A percentile compares a stretch with the other conserved stretches of the same genome.
These are phyloP conservation scores for Brachyopa scutellaris DNA, from an alignment of 2,888 invertebrate species.

Conservation along the genomic window DNA sequence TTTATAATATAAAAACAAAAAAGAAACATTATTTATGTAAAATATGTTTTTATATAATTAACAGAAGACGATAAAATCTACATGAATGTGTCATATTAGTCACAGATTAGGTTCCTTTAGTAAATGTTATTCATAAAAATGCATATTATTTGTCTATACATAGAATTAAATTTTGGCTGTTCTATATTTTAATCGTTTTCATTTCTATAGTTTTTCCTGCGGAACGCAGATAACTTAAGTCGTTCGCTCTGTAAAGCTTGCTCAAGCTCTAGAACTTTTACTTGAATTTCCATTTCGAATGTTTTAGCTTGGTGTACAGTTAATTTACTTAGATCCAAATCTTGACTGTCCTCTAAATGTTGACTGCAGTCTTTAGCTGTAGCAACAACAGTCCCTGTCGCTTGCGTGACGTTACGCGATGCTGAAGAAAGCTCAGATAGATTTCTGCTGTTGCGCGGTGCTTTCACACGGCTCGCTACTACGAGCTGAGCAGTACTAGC, in stretches of 20 bases:
- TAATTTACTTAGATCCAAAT: constrained; percentile 93
- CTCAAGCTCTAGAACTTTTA: constrained; percentile 96
- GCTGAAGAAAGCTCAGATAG: constrained; percentile 92
- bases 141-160: too few species aligned
- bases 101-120: too few species aligned
- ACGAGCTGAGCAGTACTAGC: constrained; percentile 98
- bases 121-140: too few species aligned
- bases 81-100: too few species aligned
- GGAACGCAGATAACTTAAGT: constrained; percentile 90
- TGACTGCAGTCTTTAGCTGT: constrained; percentile 95
- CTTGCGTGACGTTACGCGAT: constrained; percentile 93
- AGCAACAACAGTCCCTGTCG: constrained; percentile 96
- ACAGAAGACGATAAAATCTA: too few species aligned
- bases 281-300: constrained; percentile 98
- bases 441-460: constrained; percentile 91
- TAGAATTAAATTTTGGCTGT: too few species aligned
- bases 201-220: constrained; percentile 92
- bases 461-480: constrained; percentile 97
- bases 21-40: too few species aligned
- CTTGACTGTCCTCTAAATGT: constrained; percentile 93
- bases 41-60: too few species aligned
- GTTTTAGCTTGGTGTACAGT: constrained; percentile 97
- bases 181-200: constrained; percentile 78
- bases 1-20: too few species aligned
- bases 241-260: constrained; percentile 94